phyloP scores from a whole-genome alignment of 2,888 invertebrate species.

The Tipula vernalis region DNA sequence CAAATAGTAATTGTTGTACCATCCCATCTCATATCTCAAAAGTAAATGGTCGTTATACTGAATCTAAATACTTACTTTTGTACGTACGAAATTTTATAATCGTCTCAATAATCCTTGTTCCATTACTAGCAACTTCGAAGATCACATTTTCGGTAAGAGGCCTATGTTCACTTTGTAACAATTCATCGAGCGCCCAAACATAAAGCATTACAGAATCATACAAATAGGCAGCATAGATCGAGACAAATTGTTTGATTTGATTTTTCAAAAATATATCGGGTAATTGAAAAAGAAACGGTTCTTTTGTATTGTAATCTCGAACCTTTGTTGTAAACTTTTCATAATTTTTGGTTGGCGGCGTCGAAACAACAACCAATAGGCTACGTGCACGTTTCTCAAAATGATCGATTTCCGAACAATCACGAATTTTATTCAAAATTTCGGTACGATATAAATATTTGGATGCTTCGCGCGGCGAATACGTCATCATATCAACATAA shows the following conservation, averaged over 20 bases:
- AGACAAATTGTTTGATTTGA: conserved; percentile 49
- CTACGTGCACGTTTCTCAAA: conserved; percentile 59
- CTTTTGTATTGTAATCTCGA: conserved; percentile 57
- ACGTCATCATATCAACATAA: conserved; percentile 86
- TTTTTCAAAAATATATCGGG: conserved; percentile 41
- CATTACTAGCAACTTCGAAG: conserved; percentile 63
- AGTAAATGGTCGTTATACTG: background rate
- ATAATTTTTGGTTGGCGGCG: conserved; percentile 63
- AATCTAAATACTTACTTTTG: conserved; percentile 62
- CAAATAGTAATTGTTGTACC: conserved; percentile 11
- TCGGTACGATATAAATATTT: conserved; percentile 66
- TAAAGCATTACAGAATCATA: conserved; percentile 92
- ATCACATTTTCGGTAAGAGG: conserved; percentile 49
- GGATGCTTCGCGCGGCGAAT: conserved; percentile 56
- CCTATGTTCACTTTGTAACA: conserved; percentile 46
- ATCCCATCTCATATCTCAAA: background rate
- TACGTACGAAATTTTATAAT: conserved; percentile 77
- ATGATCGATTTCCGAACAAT: conserved; percentile 43
- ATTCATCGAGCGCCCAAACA: conserved; percentile 68
- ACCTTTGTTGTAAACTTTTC: conserved; percentile 70
- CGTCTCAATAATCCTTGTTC: conserved; percentile 72
- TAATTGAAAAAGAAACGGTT: conserved; percentile 68
- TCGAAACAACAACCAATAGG: conserved; percentile 77
- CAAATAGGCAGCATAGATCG: conserved; percentile 84
- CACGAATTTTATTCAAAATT: conserved; percentile 41